A percentile compares a stretch with the other conserved stretches of the same genome.
Conservation (phyloP, 2,797 vertebrate species). For the Platalea minor region DNA sequence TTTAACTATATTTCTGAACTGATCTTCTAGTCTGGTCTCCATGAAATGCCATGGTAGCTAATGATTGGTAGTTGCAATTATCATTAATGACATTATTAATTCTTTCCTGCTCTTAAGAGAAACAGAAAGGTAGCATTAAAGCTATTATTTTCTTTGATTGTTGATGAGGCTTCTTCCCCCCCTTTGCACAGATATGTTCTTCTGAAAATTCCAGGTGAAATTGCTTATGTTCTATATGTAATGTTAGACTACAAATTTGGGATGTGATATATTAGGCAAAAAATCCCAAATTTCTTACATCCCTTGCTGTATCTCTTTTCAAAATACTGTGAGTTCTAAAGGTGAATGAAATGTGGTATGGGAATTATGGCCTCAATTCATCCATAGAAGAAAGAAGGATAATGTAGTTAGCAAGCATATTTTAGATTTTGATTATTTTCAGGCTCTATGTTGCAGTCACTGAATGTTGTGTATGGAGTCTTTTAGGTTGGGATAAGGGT, state of each 20-base stretch:
- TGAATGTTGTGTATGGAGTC: not conserved
- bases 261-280: not conserved
- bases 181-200: not conserved
- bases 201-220: not conserved
- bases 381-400: not conserved
- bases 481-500: not conserved
- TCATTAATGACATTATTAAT: not conserved
- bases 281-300: not conserved
- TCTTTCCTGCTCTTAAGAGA: not conserved
- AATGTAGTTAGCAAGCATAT: not conserved
- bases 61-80: not conserved
- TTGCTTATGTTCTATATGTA: not conserved
- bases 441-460: not conserved
- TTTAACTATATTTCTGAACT: not conserved
- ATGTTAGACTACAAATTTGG: not conserved
- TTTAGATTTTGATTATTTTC: not conserved
- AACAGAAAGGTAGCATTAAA: not conserved
- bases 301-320: not conserved
- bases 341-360: rapidly evolving
- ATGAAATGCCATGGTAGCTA: not conserved
- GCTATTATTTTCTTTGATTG: not conserved
- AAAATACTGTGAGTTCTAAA: not conserved
- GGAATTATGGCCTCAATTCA: not conserved
- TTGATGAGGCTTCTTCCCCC: not conserved
- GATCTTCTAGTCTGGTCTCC: not conserved